Base-by-base conservation (phyloP, 2,113 vertebrate genomes). In the Scophthalmus maximus region DNA sequence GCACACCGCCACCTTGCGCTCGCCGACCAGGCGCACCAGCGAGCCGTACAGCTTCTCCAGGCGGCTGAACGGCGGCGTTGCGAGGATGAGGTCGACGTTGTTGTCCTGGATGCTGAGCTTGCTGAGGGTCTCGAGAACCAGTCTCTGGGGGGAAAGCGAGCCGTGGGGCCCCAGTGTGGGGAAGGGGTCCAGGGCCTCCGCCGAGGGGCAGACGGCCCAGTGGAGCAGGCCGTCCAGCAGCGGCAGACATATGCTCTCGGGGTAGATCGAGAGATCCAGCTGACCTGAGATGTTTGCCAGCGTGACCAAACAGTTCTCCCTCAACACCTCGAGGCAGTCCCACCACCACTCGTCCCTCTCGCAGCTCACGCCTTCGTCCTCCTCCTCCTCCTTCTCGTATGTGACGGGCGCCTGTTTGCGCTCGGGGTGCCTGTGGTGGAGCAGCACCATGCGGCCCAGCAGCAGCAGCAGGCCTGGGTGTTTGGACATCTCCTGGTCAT, bases 91-190 rank as follows among this genome's bases (percentile, higher is more conserved):
- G 95, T 99, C 98, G 82, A 99, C 98, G 20, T 99, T 99, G 96
- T 96, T 98, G 95, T 99, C 98, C 95, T 99, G 97, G 94, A 99
- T 97, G 94, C 97, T 99, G 92, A 99, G 96, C 93, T 99, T 99
- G 93, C 97, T 99, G 91, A 99, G 97, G 80, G 97, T 97, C 94
- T 99, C 98, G 17, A 99, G 95, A 88, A 99, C 97, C 91, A 99
- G 94, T 95, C 97, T 97, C 94, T 98, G 98, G 15, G 98, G 98
- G 73, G 98, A 99, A 51, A 99, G 96, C 51, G 96, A 95, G 78
- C 95, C 95, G 0, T 95, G 97, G 80, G 96, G 95, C 29, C 97
- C 98, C 89, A 99, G 92, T 0, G 96, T 96, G 10, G 97, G 96
- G 72, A 99, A 99, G 70, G 98, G 98, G 86, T 99, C 98, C 89